These are phyloP conservation scores for Leptobrachium ailaonicum DNA, from an alignment of 2,113 vertebrate species.

Conservation along the genomic window DNA sequence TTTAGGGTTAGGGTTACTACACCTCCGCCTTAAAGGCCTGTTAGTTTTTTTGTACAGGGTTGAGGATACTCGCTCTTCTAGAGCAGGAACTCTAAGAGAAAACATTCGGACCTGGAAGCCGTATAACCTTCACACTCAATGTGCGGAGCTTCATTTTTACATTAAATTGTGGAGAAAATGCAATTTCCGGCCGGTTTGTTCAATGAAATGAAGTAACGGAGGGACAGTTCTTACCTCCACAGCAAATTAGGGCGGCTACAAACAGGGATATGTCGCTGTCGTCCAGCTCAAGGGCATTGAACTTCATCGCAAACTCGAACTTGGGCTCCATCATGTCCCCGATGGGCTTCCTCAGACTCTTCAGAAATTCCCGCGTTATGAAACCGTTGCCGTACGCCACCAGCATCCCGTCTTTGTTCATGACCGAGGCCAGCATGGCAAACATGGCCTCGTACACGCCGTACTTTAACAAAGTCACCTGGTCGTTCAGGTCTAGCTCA, in stretches of 20 bases:
- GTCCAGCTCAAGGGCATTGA: slow-evolving; percentile 90
- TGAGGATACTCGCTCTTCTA: too few species aligned
- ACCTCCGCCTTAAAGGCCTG: too few species aligned
- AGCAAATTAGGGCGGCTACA: slow-evolving; percentile 95
- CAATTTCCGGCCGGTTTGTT: too few species aligned
- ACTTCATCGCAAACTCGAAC: slow-evolving; percentile 97
- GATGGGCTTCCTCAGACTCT: slow-evolving; percentile 89
- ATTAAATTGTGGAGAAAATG: too few species aligned
- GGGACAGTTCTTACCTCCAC: slow-evolving; percentile 79
- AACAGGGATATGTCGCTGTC: slow-evolving; percentile 97
- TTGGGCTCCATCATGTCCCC: slow-evolving; percentile 98
- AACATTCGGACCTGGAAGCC: too few species aligned
- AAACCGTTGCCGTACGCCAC: slow-evolving; percentile 93
- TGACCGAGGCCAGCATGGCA: slow-evolving; percentile 91
- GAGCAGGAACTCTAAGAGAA: too few species aligned
- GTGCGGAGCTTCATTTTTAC: too few species aligned
- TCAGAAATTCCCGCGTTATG: slow-evolving; percentile 96
- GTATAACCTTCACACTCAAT: too few species aligned
- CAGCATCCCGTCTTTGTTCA: slow-evolving; percentile 98
- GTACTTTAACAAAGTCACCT: slow-evolving; percentile 93
- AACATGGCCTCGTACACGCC: slow-evolving; percentile 97
- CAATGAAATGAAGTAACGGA: too few species aligned
- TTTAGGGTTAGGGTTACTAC: too few species aligned
- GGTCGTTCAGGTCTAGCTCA: slow-evolving; percentile 88
- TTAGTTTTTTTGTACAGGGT: too few species aligned